Evolutionary conservation across 2,888 invertebrate genomes (phyloP), one percentile per base, ranked within the genome.

Genomic region (Athalia circularis): DNA sequence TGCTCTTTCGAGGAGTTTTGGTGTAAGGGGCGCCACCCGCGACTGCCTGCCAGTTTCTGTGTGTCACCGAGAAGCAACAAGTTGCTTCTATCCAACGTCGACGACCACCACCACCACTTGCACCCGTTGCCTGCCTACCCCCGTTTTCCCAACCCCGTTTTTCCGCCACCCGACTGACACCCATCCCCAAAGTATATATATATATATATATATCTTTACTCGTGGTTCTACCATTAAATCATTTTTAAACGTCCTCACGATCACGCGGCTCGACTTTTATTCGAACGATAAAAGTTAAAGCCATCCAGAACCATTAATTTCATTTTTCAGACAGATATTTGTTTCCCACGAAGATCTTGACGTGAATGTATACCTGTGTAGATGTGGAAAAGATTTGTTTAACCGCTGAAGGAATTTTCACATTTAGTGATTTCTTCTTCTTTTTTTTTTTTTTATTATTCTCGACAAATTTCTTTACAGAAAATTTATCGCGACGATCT

Each of bases 21-120:
- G 80, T 80, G 82, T 82, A 84, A 84, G 84, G 83, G 84, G 29
- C 84, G 84, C 85, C 8, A n/a, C 54, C 54, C n/a, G 4, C 7
- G 9, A 9, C 54, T n/a, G 9, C 54, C 7, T 47, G 57, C 62
- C 72, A 48, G 50, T 29, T 29, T 75, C 62, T 86, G 85, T 87
- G 84, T 87, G 88, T 88, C 87, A 87, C 85, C 86, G 84, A 82
- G 83, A 80, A 86, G 89, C 89, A 89, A 89, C 89, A 89, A 89
- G 89, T 89, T 89, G 88, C 87, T 82, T 83, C 62, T 75, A 75
- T 82, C 85, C 82, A 29, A 29, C 29, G 29, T 29, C 29, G 79
- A 81, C 79, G 78, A 77, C 57, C 78, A 67, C 79, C 29, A 29
- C 29, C 29, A 29, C 29, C 29, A 29, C 29, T 29, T 29, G 29